Evolutionary conservation across 2,888 invertebrate genomes (phyloP), one percentile per base, ranked within the genome.

Genomic region (Calameuta filiformis): DNA sequence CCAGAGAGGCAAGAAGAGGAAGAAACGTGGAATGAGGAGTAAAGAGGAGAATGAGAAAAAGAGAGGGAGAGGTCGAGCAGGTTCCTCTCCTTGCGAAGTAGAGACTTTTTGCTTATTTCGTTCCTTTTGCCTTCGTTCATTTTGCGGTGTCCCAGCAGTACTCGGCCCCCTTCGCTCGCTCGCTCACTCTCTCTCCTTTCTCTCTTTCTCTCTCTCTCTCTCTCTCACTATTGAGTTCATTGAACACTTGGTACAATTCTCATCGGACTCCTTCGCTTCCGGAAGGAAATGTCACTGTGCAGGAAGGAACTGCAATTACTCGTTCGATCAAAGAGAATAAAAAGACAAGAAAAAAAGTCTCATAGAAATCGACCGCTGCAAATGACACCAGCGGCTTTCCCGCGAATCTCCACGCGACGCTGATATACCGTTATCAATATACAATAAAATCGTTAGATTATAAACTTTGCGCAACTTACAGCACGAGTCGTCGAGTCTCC

Each of bases 51-150:
- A 79, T 30, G 75, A 73, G 75, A 31, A 69, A 79, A 56, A 68
- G 75, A 73, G 75, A 75, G 30, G 74, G 73, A 79, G 79, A 80
- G 78, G 73, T 76, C 73, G 73, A 80, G 80, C 82, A 82, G 83
- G 85, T 85, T 86, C 81, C 71, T 71, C 31, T 71, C 71, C 23
- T 56, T 23, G 56, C 33, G 71, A 34, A 34, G 71, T 34, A 71
- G 31, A 71, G 71, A 71, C 31, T 71, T 71, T 71, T 71, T 33
- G 73, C 75, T 81, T 81, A 79, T 73, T 85, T 86, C 83, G 84
- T 84, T 86, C 82, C 80, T 83, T 85, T 85, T 84, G 81, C 80
- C 78, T 83, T 80, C 79, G 84, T 82, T 86, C 83, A 85, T 86
- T 85, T 86, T 81, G 81, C 81, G 83, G 79, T 77, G 82, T 80